Evolutionary conservation across 2,113 vertebrate species (phyloP).

Genomic region (Tachysurus fulvidraco): DNA sequence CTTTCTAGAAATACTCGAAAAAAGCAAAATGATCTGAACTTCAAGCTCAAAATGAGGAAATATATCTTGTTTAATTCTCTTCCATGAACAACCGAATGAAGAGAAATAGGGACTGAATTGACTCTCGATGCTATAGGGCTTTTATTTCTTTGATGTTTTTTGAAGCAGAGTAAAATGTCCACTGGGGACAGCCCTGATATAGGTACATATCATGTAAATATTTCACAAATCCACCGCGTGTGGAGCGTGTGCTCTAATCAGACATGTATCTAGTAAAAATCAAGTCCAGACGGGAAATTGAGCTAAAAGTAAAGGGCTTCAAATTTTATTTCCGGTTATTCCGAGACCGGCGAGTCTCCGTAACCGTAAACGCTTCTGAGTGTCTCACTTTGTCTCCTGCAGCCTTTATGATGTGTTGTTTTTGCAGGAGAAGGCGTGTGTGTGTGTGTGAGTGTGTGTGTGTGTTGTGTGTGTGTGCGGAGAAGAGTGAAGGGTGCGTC

Average conservation of each 20-base stretch:
- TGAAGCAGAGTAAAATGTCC: background rate
- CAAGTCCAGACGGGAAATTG: slow-evolving; percentile 12
- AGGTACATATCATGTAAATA: slow-evolving; percentile 31
- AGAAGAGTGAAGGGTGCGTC: slow-evolving; percentile 33
- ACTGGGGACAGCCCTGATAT: slow-evolving; percentile 22
- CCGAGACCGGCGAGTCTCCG: slow-evolving; percentile 22
- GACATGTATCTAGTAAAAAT: slow-evolving; percentile 13
- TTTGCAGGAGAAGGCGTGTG: slow-evolving; percentile 24
- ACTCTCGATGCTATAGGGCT: background rate
- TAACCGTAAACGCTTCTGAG: slow-evolving; percentile 27
- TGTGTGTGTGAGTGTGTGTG: slow-evolving; percentile 5
- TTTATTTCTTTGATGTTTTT: background rate
- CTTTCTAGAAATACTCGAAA: background rate
- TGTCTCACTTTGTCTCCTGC: slow-evolving; percentile 39
- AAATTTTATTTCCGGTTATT: slow-evolving; percentile 18
- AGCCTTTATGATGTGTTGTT: slow-evolving; percentile 44
- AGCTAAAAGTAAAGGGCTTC: slow-evolving; percentile 49
- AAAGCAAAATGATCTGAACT: background rate
- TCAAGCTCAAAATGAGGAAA: background rate
- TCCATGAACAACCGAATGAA: background rate
- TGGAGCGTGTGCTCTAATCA: slow-evolving; percentile 2
- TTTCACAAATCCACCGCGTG: background rate
- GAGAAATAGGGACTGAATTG: background rate
- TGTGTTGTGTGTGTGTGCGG: background rate
- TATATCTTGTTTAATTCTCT: background rate